Evolutionary conservation across 2,888 invertebrate genomes (phyloP), one percentile per base, ranked within the genome.

Genomic region (Crocallis elinguaria): DNA sequence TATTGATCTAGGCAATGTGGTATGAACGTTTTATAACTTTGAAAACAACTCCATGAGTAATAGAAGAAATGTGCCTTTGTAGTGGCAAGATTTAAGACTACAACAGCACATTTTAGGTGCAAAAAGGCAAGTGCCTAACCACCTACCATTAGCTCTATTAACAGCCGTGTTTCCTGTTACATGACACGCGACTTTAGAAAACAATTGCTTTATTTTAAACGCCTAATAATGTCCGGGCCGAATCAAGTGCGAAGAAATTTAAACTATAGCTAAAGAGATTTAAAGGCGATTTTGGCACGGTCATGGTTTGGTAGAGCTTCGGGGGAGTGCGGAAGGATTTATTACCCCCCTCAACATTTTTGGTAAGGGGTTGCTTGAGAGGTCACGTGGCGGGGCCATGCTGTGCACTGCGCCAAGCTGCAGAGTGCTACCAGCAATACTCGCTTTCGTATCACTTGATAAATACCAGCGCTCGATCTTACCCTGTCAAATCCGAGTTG

Each of bases 271-370:
- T 7, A 1, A 5, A 4, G 3, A 6, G 7, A 13, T 27, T 14
- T 48, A 49, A n/a, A 37, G 48, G 27, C n/a, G 19, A 9, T 33
- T 48, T 48, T 23, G 14, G 33, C 21, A 5, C n/a, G 29, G 37
- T 4, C 11, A 1, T 12, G 7, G n/a, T 30, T 30, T 2, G 35
- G 27, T 32, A 7, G 13, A 43, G 27, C 33, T 25, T 19, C 33
- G 35, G 30, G 43, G 30, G 53, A 48, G 49, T 53, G 53, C 53
- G 53, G 53, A 53, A 53, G 48, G 48, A 53, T 53, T 53, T 53
- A 49, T 48, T 38, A 48, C 38, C 43, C 42, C 49, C 37, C 53
- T 38, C 38, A 2, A 38, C 53, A 48, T 53, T 53, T 53, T 53
- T 53, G 53, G 53, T 12, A 23, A 43, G 48, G 48, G 53, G 48